Percentiles rank a stretch among this genome's conserved stretches.
phyloP scores from a whole-genome alignment of 2,797 vertebrate genomes.

The Typhlichthys eigenmanni region DNA sequence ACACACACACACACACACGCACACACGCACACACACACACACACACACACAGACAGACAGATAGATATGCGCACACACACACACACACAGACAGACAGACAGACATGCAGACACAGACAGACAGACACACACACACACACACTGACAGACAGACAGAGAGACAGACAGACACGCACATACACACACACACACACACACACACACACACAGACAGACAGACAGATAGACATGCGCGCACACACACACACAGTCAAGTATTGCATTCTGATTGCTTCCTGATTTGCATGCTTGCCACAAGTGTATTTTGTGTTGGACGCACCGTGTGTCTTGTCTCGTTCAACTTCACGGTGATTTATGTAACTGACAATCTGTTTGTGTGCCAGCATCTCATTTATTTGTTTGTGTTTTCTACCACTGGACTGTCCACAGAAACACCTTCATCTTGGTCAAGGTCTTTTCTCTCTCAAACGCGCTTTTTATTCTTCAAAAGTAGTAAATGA shows the following conservation, averaged over 20 bases:
- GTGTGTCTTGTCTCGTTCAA: neutral
- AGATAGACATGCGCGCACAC: too few species aligned
- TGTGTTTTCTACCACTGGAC: neutral
- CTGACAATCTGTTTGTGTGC: neutral
- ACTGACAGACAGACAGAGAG: too few species aligned
- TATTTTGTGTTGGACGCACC: neutral
- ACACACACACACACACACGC: slow-evolving; percentile 6
- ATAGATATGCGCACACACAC: neutral
- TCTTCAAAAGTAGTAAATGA: slow-evolving; percentile 3
- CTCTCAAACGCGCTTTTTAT: neutral
- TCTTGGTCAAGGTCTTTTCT: neutral
- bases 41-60: slow-evolving; percentile 3
- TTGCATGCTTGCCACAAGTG: slow-evolving; percentile 1
- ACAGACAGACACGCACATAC: neutral
- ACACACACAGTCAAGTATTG: neutral
- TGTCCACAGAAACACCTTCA: neutral
- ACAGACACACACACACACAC: slow-evolving; percentile 3
- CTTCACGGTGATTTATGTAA: slow-evolving; percentile 9
- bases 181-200: neutral
- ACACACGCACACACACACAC: neutral
- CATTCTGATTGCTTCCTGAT: neutral
- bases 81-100: slow-evolving; percentile 7
- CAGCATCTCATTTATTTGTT: neutral
- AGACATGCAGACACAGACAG: neutral
- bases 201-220: too few species aligned